A percentile compares a stretch with the other conserved stretches of the same genome.
Evolutionary conservation across 1,140 invertebrate genomes (phyloP).

Genomic region (Macrotrachela quadricornifera): DNA sequence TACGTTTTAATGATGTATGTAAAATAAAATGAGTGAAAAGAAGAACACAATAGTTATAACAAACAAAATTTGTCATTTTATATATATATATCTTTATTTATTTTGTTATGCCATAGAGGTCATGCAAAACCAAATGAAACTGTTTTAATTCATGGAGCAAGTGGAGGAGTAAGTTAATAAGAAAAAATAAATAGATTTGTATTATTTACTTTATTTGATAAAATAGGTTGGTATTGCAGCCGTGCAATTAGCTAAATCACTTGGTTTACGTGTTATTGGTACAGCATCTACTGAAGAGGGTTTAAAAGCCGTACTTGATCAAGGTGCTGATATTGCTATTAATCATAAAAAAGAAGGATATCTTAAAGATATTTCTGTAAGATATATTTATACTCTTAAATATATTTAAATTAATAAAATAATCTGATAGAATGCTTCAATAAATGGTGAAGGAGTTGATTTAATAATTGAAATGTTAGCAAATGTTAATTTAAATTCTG

Average conservation of each 20-base stretch:
- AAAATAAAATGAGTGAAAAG: too few species aligned
- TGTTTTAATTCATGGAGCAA: constrained; percentile 41
- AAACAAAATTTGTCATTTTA: too few species aligned
- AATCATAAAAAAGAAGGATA: constrained; percentile 34
- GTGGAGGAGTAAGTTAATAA: constrained; percentile 39
- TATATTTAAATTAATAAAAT: too few species aligned
- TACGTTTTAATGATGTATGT: too few species aligned
- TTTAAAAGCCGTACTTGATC: constrained; percentile 25
- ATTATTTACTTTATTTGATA: background rate
- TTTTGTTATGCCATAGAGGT: constrained; percentile 19
- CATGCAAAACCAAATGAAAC: constrained; percentile 30
- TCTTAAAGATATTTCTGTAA: constrained; percentile 20
- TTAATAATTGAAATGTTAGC: constrained; percentile 40
- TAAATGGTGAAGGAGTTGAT: constrained; percentile 29
- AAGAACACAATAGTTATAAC: too few species aligned
- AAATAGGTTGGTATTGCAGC: constrained; percentile 33
- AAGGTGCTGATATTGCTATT: constrained; percentile 34
- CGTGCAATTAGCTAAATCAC: constrained; percentile 35
- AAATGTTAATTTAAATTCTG: constrained; percentile 35
- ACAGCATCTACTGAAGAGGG: constrained; percentile 35
- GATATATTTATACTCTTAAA: constrained; percentile 9
- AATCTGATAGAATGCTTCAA: too few species aligned
- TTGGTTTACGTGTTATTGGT: constrained; percentile 21
- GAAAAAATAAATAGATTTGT: too few species aligned
- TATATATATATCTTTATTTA: too few species aligned